Percentiles rank a stretch among this genome's conserved stretches.
These are phyloP conservation scores for Microcebus tavaratra DNA, from an alignment of 2,113 vertebrate genomes.

Conservation along the genomic window DNA sequence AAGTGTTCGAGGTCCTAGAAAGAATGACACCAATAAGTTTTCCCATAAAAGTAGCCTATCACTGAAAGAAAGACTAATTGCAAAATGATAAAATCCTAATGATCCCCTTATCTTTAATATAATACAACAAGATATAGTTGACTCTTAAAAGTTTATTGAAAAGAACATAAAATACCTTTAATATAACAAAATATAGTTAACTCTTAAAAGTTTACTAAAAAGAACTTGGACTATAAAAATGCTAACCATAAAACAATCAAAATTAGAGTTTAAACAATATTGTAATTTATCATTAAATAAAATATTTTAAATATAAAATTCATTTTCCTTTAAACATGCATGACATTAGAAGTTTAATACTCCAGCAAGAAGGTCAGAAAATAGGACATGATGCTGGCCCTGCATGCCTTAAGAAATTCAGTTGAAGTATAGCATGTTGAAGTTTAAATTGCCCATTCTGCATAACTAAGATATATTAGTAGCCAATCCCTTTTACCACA, in stretches of 20 bases:
- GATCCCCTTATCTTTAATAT: not conserved
- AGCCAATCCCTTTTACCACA: not conserved
- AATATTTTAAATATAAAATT: not conserved
- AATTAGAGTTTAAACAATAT: not conserved
- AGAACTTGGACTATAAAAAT: not conserved
- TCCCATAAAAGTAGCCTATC: not conserved
- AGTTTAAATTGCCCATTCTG: not conserved
- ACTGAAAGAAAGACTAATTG: not conserved
- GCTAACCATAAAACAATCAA: not conserved
- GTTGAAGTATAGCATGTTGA: not conserved
- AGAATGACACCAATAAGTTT: constrained; percentile 77
- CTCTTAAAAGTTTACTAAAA: constrained; percentile 16
- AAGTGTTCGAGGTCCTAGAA: constrained; percentile 84
- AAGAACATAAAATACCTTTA: not conserved
- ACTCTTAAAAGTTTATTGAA: constrained; percentile 7
- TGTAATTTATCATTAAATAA: not conserved
- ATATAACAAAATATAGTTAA: not conserved
- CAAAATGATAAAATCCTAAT: not conserved
- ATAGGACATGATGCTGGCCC: not conserved
- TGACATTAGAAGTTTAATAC: not conserved
- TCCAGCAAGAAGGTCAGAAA: not conserved
- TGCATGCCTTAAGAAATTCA: not conserved
- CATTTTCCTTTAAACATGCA: not conserved
- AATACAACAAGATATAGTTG: not conserved
- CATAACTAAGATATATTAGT: not conserved